A percentile compares a stretch with the other conserved stretches of the same genome.
Conservation (phyloP, 2,797 vertebrate species). For the Mormyrops boulengeri region DNA sequence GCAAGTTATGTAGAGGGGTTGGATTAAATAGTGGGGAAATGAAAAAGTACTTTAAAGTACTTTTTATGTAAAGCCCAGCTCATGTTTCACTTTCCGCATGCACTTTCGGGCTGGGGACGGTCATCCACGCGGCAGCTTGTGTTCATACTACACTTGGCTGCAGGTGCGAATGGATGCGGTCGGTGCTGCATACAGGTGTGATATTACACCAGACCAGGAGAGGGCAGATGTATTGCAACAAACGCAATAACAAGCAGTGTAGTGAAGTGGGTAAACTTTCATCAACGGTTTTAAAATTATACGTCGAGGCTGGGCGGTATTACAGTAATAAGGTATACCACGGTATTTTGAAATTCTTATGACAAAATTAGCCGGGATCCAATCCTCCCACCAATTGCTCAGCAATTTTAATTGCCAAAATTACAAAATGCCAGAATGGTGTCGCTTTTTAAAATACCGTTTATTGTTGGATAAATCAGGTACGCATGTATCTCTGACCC, state of each 20-base stretch:
- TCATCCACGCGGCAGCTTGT: background rate
- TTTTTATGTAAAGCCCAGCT: no score
- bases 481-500: background rate
- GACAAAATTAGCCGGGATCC: background rate
- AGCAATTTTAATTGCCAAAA: background rate
- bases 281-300: no score
- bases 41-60: no score
- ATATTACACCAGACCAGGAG: background rate
- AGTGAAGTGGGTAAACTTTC: background rate
- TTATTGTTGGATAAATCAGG: background rate
- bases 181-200: background rate
- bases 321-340: background rate
- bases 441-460: background rate
- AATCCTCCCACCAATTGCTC: background rate
- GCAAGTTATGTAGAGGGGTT: background rate
- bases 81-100: background rate
- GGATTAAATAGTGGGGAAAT: no score
- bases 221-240: background rate
- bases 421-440: background rate
- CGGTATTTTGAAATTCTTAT: background rate
- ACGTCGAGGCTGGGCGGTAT: background rate
- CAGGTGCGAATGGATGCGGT: background rate
- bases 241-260: background rate
- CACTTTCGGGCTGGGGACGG: background rate
- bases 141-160: background rate